These are phyloP conservation scores for Cheumatopsyche charites DNA, from an alignment of 1,140 invertebrate genomes.

Conservation along the genomic window DNA sequence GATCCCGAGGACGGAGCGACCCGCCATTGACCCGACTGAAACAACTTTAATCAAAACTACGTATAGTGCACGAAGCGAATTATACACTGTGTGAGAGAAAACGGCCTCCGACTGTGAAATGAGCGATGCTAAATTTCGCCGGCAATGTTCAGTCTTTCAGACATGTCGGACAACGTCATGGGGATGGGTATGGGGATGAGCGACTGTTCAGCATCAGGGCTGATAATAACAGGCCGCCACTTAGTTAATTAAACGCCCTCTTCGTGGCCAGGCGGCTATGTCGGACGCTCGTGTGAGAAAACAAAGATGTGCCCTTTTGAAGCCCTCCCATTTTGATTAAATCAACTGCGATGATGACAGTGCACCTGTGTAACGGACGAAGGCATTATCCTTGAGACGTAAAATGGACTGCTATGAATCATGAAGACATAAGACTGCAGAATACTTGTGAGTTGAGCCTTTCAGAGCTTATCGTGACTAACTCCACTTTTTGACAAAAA, in stretches of 20 bases:
- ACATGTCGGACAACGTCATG: background rate
- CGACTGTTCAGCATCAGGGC: constrained; percentile 16
- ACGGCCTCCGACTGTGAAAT: background rate
- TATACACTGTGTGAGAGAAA: too few species aligned
- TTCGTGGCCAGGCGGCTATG: background rate
- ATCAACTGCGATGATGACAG: background rate
- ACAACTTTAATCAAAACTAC: background rate
- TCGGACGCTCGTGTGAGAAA: constrained; percentile 17
- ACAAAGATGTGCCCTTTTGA: background rate
- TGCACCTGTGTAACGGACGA: background rate
- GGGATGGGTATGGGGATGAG: background rate
- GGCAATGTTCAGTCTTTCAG: background rate
- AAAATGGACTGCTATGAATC: background rate
- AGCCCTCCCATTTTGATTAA: background rate
- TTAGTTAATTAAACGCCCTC: constrained; percentile 34
- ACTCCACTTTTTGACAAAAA: too few species aligned
- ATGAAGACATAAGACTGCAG: too few species aligned
- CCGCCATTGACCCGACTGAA: background rate
- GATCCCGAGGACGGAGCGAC: too few species aligned
- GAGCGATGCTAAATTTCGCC: background rate
- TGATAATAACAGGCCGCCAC: constrained; percentile 32
- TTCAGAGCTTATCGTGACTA: too few species aligned
- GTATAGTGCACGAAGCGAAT: too few species aligned
- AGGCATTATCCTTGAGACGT: background rate
- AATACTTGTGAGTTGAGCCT: too few species aligned